Conservation (phyloP, 2,888 invertebrate species). For the Chaitophorus viminalis region DNA sequence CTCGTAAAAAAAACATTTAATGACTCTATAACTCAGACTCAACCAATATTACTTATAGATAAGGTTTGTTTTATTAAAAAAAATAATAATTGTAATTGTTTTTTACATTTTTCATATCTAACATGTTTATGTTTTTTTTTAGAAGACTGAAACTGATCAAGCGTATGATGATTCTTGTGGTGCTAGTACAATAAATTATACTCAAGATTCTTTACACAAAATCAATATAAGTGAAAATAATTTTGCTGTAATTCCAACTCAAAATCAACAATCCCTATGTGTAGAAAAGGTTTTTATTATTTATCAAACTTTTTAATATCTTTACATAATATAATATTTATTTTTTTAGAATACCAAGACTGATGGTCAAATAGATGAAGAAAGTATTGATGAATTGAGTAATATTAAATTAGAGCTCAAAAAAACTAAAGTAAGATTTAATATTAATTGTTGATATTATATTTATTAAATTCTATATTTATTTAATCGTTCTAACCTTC, state of each 20-base stretch:
- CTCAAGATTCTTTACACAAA: neutral
- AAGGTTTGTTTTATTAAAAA: constrained; percentile 37
- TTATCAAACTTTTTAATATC: neutral
- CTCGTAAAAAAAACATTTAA: constrained; percentile 28
- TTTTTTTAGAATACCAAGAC: constrained; percentile 43
- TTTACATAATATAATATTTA: neutral
- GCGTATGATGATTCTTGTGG: neutral
- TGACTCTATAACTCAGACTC: constrained; percentile 36
- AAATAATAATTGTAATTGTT: neutral
- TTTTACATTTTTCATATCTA: constrained; percentile 2
- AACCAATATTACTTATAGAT: constrained; percentile 15
- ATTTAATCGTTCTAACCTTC: constrained; percentile 32
- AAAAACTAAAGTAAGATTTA: constrained; percentile 52
- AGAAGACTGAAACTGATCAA: constrained; percentile 49
- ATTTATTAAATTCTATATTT: constrained; percentile 3
- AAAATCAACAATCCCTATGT: constrained; percentile 18
- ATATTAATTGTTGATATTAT: neutral
- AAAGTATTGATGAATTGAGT: constrained; percentile 30
- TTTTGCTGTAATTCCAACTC: constrained; percentile 9
- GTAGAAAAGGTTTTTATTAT: constrained; percentile 19
- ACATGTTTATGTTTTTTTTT: neutral
- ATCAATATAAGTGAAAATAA: neutral
- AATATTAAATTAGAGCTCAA: constrained; percentile 50
- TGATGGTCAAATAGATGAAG: constrained; percentile 9
- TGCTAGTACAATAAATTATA: constrained; percentile 21